phyloP scores from a whole-genome alignment of 2,113 vertebrate genomes.

The Spizaetus ornatus region DNA sequence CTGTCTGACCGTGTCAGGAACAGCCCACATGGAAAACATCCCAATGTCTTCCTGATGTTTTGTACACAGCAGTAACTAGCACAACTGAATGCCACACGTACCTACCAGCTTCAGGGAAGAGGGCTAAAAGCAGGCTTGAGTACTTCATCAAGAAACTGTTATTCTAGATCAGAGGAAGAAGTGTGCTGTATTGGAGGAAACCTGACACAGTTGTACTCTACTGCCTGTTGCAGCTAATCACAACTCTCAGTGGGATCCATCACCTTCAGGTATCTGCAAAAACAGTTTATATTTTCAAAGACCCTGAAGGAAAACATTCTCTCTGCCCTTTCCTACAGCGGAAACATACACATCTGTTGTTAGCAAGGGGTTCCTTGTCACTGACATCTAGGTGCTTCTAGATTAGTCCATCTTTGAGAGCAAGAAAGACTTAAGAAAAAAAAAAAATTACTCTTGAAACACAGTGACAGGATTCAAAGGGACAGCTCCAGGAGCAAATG shows the following conservation, averaged over 20 bases:
- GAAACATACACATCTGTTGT: not conserved
- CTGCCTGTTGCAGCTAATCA: not conserved
- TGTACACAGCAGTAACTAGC: not conserved
- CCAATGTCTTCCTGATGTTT: not conserved
- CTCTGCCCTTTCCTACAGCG: not conserved
- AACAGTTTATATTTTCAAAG: not conserved
- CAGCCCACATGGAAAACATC: not conserved
- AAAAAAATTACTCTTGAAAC: not conserved
- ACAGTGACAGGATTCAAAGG: not conserved
- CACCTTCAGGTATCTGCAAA: conserved; percentile 24
- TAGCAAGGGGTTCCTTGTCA: not conserved
- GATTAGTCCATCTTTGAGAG: not conserved
- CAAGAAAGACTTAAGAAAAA: not conserved
- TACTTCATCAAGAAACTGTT: not conserved
- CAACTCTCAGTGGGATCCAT: not conserved
- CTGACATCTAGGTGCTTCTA: not conserved
- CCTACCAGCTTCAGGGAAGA: not conserved
- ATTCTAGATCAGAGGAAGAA: conserved; percentile 17
- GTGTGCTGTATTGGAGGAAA: not conserved
- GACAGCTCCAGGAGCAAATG: not conserved
- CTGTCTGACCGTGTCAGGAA: not conserved
- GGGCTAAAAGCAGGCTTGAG: not conserved
- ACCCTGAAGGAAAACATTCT: not conserved
- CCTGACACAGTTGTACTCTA: not conserved
- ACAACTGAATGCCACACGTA: not conserved